Percentiles rank a stretch among this genome's conserved stretches.
Evolutionary conservation across 1,140 invertebrate species (phyloP).

Genomic region (Meloidogyne hapla): DNA sequence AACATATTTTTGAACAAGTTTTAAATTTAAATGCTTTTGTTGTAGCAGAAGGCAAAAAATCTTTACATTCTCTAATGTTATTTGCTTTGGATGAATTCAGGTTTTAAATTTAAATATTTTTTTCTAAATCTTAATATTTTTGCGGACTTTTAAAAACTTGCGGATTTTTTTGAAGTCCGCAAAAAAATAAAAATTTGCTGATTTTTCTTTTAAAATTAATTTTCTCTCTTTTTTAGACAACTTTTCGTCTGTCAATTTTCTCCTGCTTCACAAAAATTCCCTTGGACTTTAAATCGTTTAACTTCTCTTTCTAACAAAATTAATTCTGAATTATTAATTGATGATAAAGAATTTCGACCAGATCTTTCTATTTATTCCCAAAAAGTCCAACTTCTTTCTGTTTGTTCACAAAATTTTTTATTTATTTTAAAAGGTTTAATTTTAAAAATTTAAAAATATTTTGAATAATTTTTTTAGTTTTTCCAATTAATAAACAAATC

Average conservation of each 20-base stretch:
- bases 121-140: too few species aligned
- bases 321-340: not conserved
- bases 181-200: not conserved
- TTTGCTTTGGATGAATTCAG: too few species aligned
- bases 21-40: too few species aligned
- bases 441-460: not conserved
- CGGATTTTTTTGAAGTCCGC: not conserved
- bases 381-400: not conserved
- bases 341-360: not conserved
- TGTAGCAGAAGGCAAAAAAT: too few species aligned
- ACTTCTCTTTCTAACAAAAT: not conserved
- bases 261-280: not conserved
- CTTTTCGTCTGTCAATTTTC: not conserved
- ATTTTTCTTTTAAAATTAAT: not conserved
- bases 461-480: not conserved
- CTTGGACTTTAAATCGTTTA: not conserved
- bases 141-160: too few species aligned
- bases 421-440: slow-evolving; percentile 8
- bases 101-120: too few species aligned
- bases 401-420: not conserved
- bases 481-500: not conserved
- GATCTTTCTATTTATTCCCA: slow-evolving; percentile 13
- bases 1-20: too few species aligned
- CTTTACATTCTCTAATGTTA: too few species aligned
- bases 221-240: not conserved